Base-by-base conservation (phyloP, 1,140 invertebrate genomes). In the Zaprionus nigranus region DNA sequence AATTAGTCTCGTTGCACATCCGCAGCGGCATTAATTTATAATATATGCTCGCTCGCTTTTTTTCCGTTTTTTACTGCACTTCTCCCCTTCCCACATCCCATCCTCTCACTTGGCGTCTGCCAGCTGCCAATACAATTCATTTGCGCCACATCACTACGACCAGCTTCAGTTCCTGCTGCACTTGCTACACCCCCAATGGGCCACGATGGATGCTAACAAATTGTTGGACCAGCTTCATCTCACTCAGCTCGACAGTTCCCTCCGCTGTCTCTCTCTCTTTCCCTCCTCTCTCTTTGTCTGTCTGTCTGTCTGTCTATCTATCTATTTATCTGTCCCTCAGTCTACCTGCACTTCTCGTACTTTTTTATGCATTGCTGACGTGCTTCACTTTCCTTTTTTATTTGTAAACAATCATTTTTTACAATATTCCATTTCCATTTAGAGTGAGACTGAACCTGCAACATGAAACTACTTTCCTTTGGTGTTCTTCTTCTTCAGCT, bases 121-220 rank as follows among this genome's bases (percentile, higher is more conserved):
- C 79, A 81, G 78, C 82, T 86, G 82, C 82, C 82, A 86, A 86
- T 86, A 82, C 82, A 86, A 86, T 86, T 86, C 76, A 86, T 86
- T 86, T 86, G 79, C 83, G 75, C 82, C 82, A 73, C 68, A 81
- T 86, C 79, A 81, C 22, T 49, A 49, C 78, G 46, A 69, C 28
- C 38, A 49, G 34, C 58, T 64, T 54, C 60, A 28, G 28, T 22
- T 43, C 40, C 73, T 22, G 6, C 22, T 26, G 57, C 65, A 49
- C 38, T 46, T 40, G 11, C 20, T 43, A 66, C 75, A 69, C 66
- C 38, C 49, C 66, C 51, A 46, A 46, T 7, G 40, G 6, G 40
- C 40, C 40, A 24, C 51, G 77, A 69, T 65, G 60, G 76, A 75
- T 73, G 78, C 17, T 81, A 87, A 83, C 74, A 87, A 87, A 87